Evolutionary conservation across 2,113 vertebrate genomes (phyloP).

Genomic region (Cavia aperea): DNA sequence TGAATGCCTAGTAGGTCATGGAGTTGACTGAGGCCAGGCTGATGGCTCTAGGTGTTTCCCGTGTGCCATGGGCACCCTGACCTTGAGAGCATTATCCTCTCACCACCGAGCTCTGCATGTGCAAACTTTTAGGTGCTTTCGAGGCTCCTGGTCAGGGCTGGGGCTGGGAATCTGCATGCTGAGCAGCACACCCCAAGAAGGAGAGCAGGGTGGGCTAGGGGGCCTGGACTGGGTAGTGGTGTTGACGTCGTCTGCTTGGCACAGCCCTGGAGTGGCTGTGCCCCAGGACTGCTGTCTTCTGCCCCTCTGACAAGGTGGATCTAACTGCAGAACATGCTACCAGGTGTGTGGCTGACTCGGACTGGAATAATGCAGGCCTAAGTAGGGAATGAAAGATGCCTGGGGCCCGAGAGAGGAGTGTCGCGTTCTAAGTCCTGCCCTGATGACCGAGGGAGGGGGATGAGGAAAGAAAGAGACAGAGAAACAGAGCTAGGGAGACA

Average conservation of each 20-base stretch:
- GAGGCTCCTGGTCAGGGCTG: not conserved
- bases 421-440: not conserved
- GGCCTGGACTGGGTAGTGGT: not conserved
- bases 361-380: not conserved
- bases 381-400: not conserved
- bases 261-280: not conserved
- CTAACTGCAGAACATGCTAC: not conserved
- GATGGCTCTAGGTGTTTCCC: no score
- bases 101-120: not conserved
- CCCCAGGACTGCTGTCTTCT: not conserved
- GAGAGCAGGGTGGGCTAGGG: not conserved
- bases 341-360: not conserved
- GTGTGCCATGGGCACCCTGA: no score
- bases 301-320: not conserved
- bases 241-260: accelerated
- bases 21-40: no score
- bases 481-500: not conserved
- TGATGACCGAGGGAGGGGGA: not conserved
- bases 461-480: not conserved
- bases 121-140: not conserved
- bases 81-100: not conserved
- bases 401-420: not conserved
- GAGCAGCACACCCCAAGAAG: no score
- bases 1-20: accelerated
- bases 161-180: no score